These are phyloP conservation scores for Aethina tumida DNA, from an alignment of 1,140 invertebrate genomes.

Conservation along the genomic window DNA sequence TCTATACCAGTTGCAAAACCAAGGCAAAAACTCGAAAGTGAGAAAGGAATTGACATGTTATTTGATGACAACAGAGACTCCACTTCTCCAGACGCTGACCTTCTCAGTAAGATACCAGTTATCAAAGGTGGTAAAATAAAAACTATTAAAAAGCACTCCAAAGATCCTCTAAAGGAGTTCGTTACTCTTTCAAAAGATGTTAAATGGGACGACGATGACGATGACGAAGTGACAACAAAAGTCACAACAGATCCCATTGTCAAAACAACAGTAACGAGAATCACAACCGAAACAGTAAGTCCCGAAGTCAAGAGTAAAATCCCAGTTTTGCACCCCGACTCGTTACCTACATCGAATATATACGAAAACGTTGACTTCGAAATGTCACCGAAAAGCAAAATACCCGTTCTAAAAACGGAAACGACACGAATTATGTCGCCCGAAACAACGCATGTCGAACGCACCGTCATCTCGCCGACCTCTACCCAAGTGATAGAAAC, in stretches of 20 bases:
- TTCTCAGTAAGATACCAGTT: slow-evolving; percentile 33
- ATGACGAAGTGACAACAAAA: slow-evolving; percentile 30
- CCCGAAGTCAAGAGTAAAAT: slow-evolving; percentile 26
- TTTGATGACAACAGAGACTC: slow-evolving; percentile 6
- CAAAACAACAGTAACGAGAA: slow-evolving; percentile 32
- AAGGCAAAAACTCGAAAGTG: slow-evolving; percentile 20
- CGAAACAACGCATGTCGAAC: slow-evolving; percentile 31
- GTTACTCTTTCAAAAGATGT: slow-evolving; percentile 32
- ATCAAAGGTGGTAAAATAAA: slow-evolving; percentile 32
- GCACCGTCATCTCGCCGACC: slow-evolving; percentile 17
- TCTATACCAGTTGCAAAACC: slow-evolving; percentile 24
- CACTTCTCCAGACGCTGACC: slow-evolving; percentile 20
- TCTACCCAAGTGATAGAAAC: slow-evolving; percentile 18
- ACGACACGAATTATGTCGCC: slow-evolving; percentile 34
- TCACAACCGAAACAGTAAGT: slow-evolving; percentile 18
- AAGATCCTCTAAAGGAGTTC: slow-evolving; percentile 35
- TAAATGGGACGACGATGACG: slow-evolving; percentile 38
- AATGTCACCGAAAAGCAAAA: slow-evolving; percentile 34
- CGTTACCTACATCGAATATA: slow-evolving; percentile 7
- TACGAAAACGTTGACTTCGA: slow-evolving; percentile 14
- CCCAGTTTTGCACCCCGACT: slow-evolving; percentile 17
- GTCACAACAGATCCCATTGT: slow-evolving; percentile 37
- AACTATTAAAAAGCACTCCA: slow-evolving; percentile 39
- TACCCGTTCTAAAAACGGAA: slow-evolving; percentile 37
- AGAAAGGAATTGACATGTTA: slow-evolving; percentile 9